A percentile compares a stretch with the other conserved stretches of the same genome.
Evolutionary conservation across 2,797 vertebrate genomes (phyloP).

Genomic region (Diglossa cyanea): DNA sequence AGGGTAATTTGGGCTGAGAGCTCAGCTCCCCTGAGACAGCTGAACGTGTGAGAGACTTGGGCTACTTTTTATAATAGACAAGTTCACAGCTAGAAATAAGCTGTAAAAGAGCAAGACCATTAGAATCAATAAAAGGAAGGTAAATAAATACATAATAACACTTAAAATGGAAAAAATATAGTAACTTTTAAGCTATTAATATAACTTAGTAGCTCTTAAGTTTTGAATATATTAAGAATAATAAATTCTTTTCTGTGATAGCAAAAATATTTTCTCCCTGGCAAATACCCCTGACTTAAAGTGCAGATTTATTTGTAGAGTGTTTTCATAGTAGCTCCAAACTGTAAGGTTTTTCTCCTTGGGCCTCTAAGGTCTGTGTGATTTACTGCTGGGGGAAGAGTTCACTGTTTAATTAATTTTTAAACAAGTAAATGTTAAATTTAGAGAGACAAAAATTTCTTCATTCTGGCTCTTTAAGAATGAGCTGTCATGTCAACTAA

Average conservation of each 20-base stretch:
- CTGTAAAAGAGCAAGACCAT: accelerated
- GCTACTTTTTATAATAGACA: neutral
- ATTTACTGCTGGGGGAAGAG: neutral
- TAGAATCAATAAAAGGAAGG: neutral
- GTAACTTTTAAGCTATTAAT: neutral
- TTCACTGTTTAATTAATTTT: neutral
- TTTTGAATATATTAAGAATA: neutral
- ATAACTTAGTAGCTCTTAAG: neutral
- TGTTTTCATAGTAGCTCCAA: neutral
- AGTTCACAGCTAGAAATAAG: neutral
- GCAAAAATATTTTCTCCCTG: neutral
- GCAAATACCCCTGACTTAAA: neutral
- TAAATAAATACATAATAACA: neutral
- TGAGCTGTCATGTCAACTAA: neutral
- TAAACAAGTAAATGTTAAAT: neutral
- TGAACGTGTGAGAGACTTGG: neutral
- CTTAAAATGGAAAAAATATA: neutral
- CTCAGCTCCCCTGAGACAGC: neutral
- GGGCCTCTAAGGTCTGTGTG: neutral
- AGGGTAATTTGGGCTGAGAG: neutral
- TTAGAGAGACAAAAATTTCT: neutral
- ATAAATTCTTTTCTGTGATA: neutral
- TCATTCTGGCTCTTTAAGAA: neutral
- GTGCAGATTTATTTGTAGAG: neutral
- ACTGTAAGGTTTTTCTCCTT: neutral